Percentiles rank a stretch among this genome's conserved stretches.
Evolutionary conservation across 2,888 invertebrate species (phyloP).

Genomic region (Sicus ferrugineus): DNA sequence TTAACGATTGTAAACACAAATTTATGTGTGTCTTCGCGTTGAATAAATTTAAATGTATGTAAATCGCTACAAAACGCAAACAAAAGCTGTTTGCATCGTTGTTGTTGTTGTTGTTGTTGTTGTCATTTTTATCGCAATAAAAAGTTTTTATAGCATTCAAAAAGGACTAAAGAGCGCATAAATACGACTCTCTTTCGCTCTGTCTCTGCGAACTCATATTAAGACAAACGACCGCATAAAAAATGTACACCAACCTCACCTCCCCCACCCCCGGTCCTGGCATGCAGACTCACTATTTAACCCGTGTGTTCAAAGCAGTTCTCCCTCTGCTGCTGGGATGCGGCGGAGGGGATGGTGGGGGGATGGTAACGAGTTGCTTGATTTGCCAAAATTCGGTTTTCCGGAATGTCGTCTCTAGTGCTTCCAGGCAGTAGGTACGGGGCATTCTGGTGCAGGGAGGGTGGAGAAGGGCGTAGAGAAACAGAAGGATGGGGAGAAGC

Average conservation of each 20-base stretch:
- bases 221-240: conserved; percentile 10
- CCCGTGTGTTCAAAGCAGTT: conserved; percentile 2
- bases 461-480: no score
- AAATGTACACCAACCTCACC: neutral
- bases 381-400: conserved; percentile 30
- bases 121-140: conserved; percentile 1
- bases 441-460: no score
- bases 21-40: neutral
- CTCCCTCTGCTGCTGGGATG: neutral
- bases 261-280: neutral
- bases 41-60: conserved; percentile 7
- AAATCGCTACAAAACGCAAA: neutral
- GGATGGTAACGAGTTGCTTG: conserved; percentile 21
- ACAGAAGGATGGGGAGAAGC: no score
- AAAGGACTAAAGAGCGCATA: conserved; percentile 7
- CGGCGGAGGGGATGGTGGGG: neutral
- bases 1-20: no score
- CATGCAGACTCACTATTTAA: neutral
- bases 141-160: conserved; percentile 8
- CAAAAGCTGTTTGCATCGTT: neutral
- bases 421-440: neutral
- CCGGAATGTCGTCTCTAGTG: conserved; percentile 11
- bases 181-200: conserved; percentile 2
- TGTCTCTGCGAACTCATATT: neutral
- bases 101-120: neutral